These are phyloP conservation scores for Aptenodytes forsteri DNA, from an alignment of 2,113 vertebrate genomes.

Conservation along the genomic window DNA sequence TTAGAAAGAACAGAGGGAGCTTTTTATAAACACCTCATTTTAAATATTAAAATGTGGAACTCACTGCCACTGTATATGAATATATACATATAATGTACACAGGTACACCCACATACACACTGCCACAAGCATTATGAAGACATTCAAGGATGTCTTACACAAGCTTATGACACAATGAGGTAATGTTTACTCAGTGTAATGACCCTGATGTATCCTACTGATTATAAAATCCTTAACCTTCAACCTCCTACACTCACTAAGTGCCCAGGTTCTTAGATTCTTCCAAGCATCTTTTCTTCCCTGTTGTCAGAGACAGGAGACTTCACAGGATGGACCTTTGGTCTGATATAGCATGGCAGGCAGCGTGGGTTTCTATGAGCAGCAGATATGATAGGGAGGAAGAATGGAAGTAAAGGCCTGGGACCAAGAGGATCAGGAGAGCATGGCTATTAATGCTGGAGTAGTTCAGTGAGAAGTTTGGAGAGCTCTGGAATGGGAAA, in stretches of 20 bases:
- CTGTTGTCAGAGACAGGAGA: not conserved
- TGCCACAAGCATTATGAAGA: not conserved
- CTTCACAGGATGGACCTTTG: not conserved
- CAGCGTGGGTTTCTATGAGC: not conserved
- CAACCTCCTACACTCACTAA: not conserved
- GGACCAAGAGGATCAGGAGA: not conserved
- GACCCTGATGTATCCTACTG: not conserved
- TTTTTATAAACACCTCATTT: not conserved
- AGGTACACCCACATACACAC: not conserved
- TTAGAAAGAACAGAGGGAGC: not conserved
- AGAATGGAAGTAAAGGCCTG: not conserved
- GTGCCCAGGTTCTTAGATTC: not conserved
- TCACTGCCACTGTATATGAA: not conserved
- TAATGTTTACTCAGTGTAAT: not conserved
- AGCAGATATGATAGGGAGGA: not conserved
- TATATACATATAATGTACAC: not conserved
- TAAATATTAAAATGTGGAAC: not conserved
- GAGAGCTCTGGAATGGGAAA: not conserved
- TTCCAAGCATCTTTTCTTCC: not conserved
- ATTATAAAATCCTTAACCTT: not conserved
- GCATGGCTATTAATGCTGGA: not conserved
- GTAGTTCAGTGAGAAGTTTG: not conserved
- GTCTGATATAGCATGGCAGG: not conserved
- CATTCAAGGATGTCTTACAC: not conserved
- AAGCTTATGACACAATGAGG: not conserved